Evolutionary conservation across 2,113 vertebrate species (phyloP).

Genomic region (Triplophysa siluroides): DNA sequence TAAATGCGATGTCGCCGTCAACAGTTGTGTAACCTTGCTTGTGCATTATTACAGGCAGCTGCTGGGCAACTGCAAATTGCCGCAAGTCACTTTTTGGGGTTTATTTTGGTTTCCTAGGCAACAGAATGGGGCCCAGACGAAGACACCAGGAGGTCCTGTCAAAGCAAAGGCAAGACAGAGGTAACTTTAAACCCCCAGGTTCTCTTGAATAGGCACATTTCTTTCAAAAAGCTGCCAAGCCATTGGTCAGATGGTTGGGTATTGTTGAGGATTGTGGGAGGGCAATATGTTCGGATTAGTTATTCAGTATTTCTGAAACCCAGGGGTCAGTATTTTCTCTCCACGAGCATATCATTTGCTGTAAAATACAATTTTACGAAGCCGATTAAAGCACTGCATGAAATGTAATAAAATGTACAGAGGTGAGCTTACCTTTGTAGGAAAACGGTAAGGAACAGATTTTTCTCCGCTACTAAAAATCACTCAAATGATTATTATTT

Average conservation of each 20-base stretch:
- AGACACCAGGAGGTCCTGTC: conserved; percentile 95
- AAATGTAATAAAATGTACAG: conserved; percentile 2
- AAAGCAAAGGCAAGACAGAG: conserved; percentile 99
- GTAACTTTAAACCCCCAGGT: conserved; percentile 73
- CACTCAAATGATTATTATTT: too few relatives aligned
- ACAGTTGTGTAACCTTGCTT: conserved; percentile 60
- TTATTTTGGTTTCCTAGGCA: conserved; percentile 83
- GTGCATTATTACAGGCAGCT: conserved; percentile 36
- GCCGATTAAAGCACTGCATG: conserved; percentile 16
- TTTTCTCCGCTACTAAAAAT: background rate
- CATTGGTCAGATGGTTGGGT: conserved; percentile 18
- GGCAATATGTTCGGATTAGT: conserved; percentile 6
- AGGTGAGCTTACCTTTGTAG: conserved; percentile 17
- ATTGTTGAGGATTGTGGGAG: conserved; percentile 37
- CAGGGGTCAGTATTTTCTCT: conserved; percentile 24
- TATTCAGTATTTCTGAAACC: conserved; percentile 23
- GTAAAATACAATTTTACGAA: conserved; percentile 11
- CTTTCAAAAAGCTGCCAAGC: conserved; percentile 50
- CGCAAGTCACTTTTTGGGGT: conserved; percentile 63
- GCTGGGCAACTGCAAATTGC: conserved; percentile 54
- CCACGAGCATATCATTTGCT: background rate
- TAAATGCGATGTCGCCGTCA: conserved; percentile 57
- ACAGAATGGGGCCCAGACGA: conserved; percentile 96
- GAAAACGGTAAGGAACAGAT: conserved; percentile 34
- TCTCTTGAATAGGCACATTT: conserved; percentile 59